phyloP scores from a whole-genome alignment of 2,888 invertebrate species.

The Drosophila anomelani region DNA sequence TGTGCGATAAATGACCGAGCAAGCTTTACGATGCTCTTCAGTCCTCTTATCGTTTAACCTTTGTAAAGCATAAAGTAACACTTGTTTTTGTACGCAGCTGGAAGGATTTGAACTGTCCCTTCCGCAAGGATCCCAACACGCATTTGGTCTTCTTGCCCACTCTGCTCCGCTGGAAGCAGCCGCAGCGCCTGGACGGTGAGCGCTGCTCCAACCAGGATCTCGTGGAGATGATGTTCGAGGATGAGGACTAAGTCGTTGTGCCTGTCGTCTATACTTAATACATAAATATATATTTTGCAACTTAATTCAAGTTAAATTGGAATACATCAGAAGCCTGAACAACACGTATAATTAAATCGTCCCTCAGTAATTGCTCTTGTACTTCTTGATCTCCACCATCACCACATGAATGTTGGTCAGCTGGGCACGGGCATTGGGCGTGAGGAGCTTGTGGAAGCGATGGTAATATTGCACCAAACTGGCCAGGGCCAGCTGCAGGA shows the following conservation, averaged over 20 bases:
- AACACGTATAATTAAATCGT: conserved; percentile 21
- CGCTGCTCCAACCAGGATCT: conserved; percentile 90
- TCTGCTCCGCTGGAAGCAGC: conserved; percentile 90
- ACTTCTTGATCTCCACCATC: conserved; percentile 99
- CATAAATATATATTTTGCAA: conserved; percentile 28
- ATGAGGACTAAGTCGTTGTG: conserved; percentile 86
- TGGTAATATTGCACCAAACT: conserved; percentile 99
- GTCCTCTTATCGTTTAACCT: conserved; percentile 9
- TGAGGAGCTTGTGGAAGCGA: conserved; percentile 96
- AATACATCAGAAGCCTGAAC: conserved; percentile 22
- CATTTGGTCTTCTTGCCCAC: conserved; percentile 93
- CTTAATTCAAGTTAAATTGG: conserved; percentile 25
- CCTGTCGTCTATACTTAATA: conserved; percentile 3
- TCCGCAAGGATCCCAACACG: conserved; percentile 90
- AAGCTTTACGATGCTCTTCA: conserved; percentile 30
- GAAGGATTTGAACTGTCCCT: conserved; percentile 93
- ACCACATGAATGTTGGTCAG: conserved; percentile 99
- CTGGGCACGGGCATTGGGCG: conserved; percentile 93
- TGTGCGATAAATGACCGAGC: conserved; percentile 25
- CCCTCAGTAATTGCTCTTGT: conserved; percentile 95
- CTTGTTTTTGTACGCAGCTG: conserved; percentile 87
- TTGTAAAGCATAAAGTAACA: conserved; percentile 16
- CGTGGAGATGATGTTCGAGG: conserved; percentile 92
- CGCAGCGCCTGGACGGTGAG: conserved; percentile 91
- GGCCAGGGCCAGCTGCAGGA: conserved; percentile 96